Base-by-base conservation (phyloP, 2,113 vertebrate genomes). In the Stomatorhinus ivindoensis region DNA sequence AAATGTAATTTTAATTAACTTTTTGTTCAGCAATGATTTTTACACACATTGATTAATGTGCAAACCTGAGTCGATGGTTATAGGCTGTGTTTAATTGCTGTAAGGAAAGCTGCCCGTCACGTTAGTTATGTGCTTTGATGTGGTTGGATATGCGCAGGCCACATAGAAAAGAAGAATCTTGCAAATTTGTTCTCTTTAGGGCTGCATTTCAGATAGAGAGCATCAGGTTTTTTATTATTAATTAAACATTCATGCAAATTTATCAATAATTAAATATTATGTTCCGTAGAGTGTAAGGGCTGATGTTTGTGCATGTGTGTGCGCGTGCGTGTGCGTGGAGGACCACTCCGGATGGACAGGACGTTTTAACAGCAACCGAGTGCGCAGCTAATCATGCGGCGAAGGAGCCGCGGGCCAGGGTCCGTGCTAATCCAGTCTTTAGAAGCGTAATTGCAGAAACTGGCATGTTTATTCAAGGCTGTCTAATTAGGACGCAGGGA, bases 391-490 rank as follows among this genome's bases (percentile, higher is more conserved):
- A 89, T 90, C 91, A 58, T 46, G 53, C 35, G 51, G 24, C 19
- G 51, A 69, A 6, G 42, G 84, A 91, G 90, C 89, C 85, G 3
- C 27, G 89, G 88, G 58, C 83, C 8, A n/a, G 90, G 39, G 90
- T 88, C 6, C 0, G 6, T 89, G 88, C 90, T 92, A 92, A 93
- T 93, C 92, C 88, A 92, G 90, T 90, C 87, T 89, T 88, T 89
- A 53, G 58, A 51, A 44, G 61, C 42, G 65, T 86, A 80, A 58
- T 86, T 80, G 83, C 58, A 46, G 58, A 91, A 35, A 42, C 46
- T 84, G 35, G 89, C 88, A 93, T 94, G 90, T 94, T 93, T 95
- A 93, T 94, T 94, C 93, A 92, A 93, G 91, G 55, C 17, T 31
- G 86, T 90, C 89, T 94, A 94, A 94, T 94, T 94, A 94, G 93